Conservation (phyloP, 2,888 invertebrate species). For the Synanthedon formicaeformis region DNA sequence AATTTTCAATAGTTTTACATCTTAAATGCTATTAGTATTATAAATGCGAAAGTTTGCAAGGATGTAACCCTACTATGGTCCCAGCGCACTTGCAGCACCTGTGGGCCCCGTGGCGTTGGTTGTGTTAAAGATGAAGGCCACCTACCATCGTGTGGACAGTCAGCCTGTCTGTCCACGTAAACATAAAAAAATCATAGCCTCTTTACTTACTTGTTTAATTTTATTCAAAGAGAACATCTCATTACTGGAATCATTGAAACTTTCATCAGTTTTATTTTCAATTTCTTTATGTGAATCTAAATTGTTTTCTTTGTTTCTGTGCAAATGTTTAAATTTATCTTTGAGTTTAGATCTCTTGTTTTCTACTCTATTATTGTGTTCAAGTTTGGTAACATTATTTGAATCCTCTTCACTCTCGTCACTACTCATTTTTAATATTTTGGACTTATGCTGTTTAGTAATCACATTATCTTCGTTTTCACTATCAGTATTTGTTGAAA, state of each 20-base stretch:
- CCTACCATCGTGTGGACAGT: too few relatives aligned
- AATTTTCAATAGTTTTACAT: neutral
- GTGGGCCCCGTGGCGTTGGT: too few relatives aligned
- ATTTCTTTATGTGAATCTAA: constrained; percentile 3
- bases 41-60: too few relatives aligned
- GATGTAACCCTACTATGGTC: too few relatives aligned
- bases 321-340: neutral
- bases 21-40: too few relatives aligned
- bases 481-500: constrained; percentile 6
- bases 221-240: constrained; percentile 27
- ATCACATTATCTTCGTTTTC: constrained; percentile 4
- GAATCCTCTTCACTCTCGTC: neutral
- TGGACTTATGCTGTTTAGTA: constrained; percentile 10
- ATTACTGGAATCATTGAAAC: constrained; percentile 12
- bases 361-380: neutral
- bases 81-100: too few relatives aligned
- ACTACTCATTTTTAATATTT: constrained; percentile 6
- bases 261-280: constrained; percentile 7
- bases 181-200: neutral
- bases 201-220: constrained; percentile 36
- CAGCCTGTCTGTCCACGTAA: too few relatives aligned
- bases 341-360: neutral
- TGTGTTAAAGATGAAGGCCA: too few relatives aligned
- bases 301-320: neutral
- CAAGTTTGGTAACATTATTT: too few relatives aligned